Percentiles rank a stretch among this genome's conserved stretches.
phyloP scores from a whole-genome alignment of 2,797 vertebrate genomes.

The Cuniculus paca region DNA sequence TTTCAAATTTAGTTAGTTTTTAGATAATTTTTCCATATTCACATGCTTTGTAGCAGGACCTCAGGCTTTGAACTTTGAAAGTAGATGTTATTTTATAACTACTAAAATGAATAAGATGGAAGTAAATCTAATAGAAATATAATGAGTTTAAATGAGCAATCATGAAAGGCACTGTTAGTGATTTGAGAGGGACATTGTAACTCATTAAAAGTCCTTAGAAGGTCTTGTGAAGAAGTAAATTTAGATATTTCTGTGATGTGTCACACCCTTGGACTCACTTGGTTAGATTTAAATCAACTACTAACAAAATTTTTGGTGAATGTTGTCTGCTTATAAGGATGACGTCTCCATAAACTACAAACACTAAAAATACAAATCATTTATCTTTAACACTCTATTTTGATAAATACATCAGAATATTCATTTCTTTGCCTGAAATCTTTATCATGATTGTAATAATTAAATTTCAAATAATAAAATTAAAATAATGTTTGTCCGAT shows the following conservation, averaged over 20 bases:
- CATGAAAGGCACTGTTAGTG: background rate
- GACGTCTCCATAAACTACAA: background rate
- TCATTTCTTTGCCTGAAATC: background rate
- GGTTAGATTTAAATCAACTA: background rate
- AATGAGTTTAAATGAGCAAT: background rate
- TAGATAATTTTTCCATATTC: background rate
- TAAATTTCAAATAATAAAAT: background rate
- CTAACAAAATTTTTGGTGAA: background rate
- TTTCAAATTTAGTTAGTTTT: background rate
- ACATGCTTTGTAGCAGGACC: background rate
- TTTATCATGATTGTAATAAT: background rate
- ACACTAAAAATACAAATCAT: background rate
- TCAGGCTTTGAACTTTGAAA: background rate
- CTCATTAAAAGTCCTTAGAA: background rate
- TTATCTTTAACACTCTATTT: constrained; percentile 23
- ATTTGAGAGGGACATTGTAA: background rate
- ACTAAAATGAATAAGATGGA: background rate
- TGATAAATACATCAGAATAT: background rate
- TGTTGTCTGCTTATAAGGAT: background rate
- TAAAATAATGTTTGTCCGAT: background rate
- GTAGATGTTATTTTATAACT: background rate
- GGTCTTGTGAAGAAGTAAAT: background rate
- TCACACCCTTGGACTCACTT: background rate
- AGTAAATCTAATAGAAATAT: background rate
- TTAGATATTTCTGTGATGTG: background rate